Evolutionary conservation across 2,888 invertebrate genomes (phyloP).

Genomic region (Eupeodes luniger): DNA sequence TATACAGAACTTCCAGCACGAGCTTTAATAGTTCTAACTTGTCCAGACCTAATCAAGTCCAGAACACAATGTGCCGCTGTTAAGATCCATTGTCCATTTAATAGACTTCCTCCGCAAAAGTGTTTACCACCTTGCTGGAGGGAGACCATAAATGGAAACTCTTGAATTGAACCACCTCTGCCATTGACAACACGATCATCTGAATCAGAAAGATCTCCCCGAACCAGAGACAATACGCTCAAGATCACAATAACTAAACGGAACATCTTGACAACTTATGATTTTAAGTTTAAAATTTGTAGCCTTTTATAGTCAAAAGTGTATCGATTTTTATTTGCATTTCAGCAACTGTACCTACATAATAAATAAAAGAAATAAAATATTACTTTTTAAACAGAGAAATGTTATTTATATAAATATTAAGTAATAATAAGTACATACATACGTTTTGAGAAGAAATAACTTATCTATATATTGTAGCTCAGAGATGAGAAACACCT

Average conservation of each 20-base stretch:
- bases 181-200: constrained; percentile 13
- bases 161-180: neutral
- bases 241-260: constrained; percentile 9
- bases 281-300: neutral
- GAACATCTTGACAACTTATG: constrained; percentile 11
- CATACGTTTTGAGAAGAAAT: no score
- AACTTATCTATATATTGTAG: no score
- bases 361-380: neutral
- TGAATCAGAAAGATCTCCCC: neutral
- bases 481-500: no score
- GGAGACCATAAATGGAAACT: neutral
- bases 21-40: neutral
- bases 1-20: neutral
- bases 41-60: accelerated
- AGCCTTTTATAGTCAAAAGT: neutral
- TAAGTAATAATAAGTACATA: neutral
- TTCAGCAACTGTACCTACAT: neutral
- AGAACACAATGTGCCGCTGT: neutral
- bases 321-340: neutral
- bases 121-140: neutral
- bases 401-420: no score
- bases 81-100: neutral
- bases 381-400: neutral
- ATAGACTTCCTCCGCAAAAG: constrained; percentile 13
- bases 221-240: constrained; percentile 7